Evolutionary conservation across 1,140 invertebrate genomes (phyloP).

Genomic region (Pristionchus pacificus): DNA sequence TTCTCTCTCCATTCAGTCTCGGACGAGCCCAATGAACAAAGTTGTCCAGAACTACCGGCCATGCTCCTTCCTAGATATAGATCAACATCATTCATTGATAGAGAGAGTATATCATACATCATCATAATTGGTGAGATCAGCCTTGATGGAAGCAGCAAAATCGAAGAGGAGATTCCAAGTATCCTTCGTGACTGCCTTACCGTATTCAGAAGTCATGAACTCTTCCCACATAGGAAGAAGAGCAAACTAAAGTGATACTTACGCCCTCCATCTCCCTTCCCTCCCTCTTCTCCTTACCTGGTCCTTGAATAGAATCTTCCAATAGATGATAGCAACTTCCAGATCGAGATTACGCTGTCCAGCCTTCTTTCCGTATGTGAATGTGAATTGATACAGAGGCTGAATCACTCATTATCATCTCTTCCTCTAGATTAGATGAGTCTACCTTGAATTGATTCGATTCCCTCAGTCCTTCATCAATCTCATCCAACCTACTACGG

Average conservation of each 20-base stretch:
- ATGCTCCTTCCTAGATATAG: conserved; percentile 25
- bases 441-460: neutral
- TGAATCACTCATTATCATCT: too few species aligned
- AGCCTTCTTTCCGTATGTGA: conserved; percentile 22
- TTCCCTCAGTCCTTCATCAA: conserved; percentile 6
- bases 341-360: conserved; percentile 24
- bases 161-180: neutral
- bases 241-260: neutral
- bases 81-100: neutral
- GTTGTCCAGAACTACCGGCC: conserved; percentile 29
- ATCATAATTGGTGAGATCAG: conserved; percentile 25
- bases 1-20: too few species aligned
- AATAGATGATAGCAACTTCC: conserved; percentile 15
- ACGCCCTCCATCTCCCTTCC: neutral
- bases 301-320: conserved; percentile 24
- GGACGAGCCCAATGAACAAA: conserved; percentile 23
- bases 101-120: neutral
- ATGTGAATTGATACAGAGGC: conserved; percentile 21
- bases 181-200: neutral
- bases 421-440: too few species aligned
- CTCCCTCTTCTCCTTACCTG: neutral
- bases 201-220: neutral
- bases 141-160: conserved; percentile 8
- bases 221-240: neutral
- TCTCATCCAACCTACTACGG: neutral